Evolutionary conservation across 2,888 invertebrate species (phyloP), one percentile per base, ranked within the genome.

Genomic region (Caenorhabditis sp.): DNA sequence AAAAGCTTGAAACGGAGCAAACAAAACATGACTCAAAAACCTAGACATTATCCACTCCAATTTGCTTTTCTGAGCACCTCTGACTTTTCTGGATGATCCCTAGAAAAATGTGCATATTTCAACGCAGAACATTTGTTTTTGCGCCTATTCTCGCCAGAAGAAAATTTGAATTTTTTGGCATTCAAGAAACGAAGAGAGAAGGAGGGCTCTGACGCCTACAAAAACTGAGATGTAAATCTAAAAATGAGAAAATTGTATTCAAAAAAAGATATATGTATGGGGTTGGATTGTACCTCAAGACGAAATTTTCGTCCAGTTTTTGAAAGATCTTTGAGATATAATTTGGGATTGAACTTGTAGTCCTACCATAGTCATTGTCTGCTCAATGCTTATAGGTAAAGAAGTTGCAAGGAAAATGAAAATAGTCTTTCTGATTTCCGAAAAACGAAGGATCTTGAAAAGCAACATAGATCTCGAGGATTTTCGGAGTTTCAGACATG

Each of bases 401-500:
- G n/a, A n/a, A n/a, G n/a, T n/a, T 14, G 4, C 19, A 54, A 10
- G 26, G 26, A 16, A 24, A 8, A 22, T 8, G 16, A 26, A 26
- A 24, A 54, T 14, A 16, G 10, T 5, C 26, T 54, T 54, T 54
- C 26, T 54, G 56, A 58, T 49, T 22, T n/a, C 6, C n/a, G 10
- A 49, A 19, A 49, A 49, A 5, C 19, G 19, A 49, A 49, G 19
- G 19, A 49, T 49, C 49, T 19, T 49, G 19, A 24, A 26, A 54
- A 54, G 26, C 31, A 59, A 22, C 59, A 59, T 22, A 59, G 59
- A 59, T 59, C 59, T 22, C 7, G 5, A 51, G 66, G 66, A 68
- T 51, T 68, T 38, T 5, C 44, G 44, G 35, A 72, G 72, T 72
- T 72, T 72, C 72, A 72, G 72, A 72, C 72, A 49, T 26, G 41